Base-by-base conservation (phyloP, 2,797 vertebrate species). In the Pangasius mekongensis region DNA sequence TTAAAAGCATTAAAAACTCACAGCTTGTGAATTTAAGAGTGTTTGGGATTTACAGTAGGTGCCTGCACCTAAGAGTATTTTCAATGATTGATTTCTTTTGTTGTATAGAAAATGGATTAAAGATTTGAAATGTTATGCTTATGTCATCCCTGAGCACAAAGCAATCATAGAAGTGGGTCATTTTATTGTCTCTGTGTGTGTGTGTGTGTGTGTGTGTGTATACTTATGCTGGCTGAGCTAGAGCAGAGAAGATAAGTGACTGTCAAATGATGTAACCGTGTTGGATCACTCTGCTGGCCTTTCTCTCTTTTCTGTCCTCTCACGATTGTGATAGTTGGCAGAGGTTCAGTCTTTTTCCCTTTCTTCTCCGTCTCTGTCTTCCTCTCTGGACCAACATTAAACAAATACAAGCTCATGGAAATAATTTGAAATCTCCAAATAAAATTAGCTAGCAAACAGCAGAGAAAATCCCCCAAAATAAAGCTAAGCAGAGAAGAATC, bases 181-280 rank as follows among this genome's bases (percentile, higher is more conserved):
- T 88, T 80, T 77, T 66, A 76, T 39, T 66, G 87, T 87, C 87
- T 86, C 82, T 87, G 74, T 85, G 73, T 33, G 54, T 73, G 56
- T 86, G 67, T 83, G 69, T 69, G 58, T 69, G 78, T 80, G 60
- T 66, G 3, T 66, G 81, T 66, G 60, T 83, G 47, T 67, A 9
- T 33, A 20, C 11, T 49, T 62, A 67, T 81, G 77, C 83, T 83
- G 85, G 54, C 89, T 87, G 84, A 90, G 87, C 85, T 82, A 87
- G 88, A 86, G 83, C 80, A 83, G 85, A 86, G 85, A 84, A 93
- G 93, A 91, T 94, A 93, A 95, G 93, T 93, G 92, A 93, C 92
- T 95, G 92, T 94, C 94, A 93, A 89, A 92, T 94, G 91, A 94
- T 91, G 92, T 94, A 93, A 93, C 90, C 85, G 86, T 93, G 93